These are phyloP conservation scores for Coecobrya sp. DNA, from an alignment of 2,888 invertebrate genomes.

Conservation along the genomic window DNA sequence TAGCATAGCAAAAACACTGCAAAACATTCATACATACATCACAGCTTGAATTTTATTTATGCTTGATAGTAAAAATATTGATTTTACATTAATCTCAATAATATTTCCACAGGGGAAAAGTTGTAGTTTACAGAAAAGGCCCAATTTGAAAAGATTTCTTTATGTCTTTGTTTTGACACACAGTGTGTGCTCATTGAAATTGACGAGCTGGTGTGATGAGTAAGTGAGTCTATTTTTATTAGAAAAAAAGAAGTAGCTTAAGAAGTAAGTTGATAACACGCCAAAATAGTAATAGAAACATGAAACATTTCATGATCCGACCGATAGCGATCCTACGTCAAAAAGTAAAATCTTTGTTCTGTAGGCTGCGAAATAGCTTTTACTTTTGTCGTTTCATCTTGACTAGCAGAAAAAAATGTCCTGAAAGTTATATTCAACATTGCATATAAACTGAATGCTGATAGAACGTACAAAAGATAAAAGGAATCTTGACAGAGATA, in stretches of 20 bases:
- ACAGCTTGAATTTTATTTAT: background rate
- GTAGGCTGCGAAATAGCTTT: background rate
- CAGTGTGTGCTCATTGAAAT: slow-evolving; percentile 4
- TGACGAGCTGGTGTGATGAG: slow-evolving; percentile 45
- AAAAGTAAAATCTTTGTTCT: slow-evolving; percentile 62
- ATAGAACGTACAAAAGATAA: background rate
- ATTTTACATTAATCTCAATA: background rate
- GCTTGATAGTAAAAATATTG: background rate
- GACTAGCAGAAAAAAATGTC: background rate
- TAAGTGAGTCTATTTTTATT: slow-evolving; percentile 64
- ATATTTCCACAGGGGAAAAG: too few relatives aligned
- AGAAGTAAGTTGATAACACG: slow-evolving; percentile 66
- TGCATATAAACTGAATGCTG: background rate
- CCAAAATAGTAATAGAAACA: slow-evolving; percentile 57
- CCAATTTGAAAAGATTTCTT: slow-evolving; percentile 6
- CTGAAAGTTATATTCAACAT: background rate
- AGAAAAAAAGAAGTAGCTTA: background rate
- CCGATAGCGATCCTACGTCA: slow-evolving; percentile 14
- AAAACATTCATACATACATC: too few relatives aligned
- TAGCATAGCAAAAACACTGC: too few relatives aligned
- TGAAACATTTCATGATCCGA: slow-evolving; percentile 40
- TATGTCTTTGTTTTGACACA: slow-evolving; percentile 40
- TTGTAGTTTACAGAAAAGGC: background rate
- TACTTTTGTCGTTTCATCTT: background rate
- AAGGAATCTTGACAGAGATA: background rate